Evolutionary conservation across 1,140 invertebrate genomes (phyloP), one percentile per base, ranked within the genome.

Genomic region (Panagrolaimus sp.): DNA sequence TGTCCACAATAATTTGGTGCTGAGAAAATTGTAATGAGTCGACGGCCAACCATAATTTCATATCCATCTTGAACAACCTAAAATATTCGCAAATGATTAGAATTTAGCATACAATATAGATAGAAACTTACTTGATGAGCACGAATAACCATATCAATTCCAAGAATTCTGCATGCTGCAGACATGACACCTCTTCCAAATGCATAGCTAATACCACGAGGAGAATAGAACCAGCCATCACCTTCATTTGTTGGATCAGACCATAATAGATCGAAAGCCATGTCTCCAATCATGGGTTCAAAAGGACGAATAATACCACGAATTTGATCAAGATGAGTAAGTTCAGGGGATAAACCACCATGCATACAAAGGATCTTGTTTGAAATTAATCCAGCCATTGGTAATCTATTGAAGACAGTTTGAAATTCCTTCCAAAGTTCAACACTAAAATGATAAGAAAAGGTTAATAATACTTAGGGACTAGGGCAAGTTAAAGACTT

Each of bases 351-450:
- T 8, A 77, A 69, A 14, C 75, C 75, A 15, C 75, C 75, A 44
- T 76, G 75, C 63, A 67, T 77, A 43, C 71, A 72, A 1, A 72
- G 38, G 3, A 72, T 67, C 15, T 70, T 55, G 58, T 77, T 77
- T 15, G 72, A 71, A 26, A 77, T 77, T 46, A 77, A 58, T 14
- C 71, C 72, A 28, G 72, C 68, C 72, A 76, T 67, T 2, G 75
- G 75, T 2, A 77, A n/a, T 28, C 75, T 68, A 44, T 77, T 77
- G 71, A 77, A 77, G 32, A 76, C 47, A 73, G 86, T 86, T 79
- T 86, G 86, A 75, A 87, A 87, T 10, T 43, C 43, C 26, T 74
- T 55, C 76, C 76, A 77, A 21, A 77, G 69, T 28, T 73, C 58
- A 17, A 68, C 68, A n/a, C 43, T 45, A n/a, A n/a, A n/a, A n/a